These are phyloP conservation scores for Platycheirus albimanus DNA, from an alignment of 2,888 invertebrate species.

Conservation along the genomic window DNA sequence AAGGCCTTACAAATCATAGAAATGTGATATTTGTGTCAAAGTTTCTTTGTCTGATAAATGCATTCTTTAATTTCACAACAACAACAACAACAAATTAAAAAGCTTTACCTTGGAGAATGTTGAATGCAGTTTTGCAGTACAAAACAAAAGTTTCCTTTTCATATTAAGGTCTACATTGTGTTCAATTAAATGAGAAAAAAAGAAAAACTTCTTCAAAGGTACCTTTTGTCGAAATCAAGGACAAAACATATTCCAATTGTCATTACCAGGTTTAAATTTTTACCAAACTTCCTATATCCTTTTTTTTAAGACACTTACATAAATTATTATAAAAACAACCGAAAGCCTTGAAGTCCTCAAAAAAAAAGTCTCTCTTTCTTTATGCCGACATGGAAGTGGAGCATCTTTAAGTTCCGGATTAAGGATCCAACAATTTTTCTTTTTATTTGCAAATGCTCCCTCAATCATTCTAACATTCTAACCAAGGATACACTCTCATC, in stretches of 20 bases:
- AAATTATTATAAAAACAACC: not conserved
- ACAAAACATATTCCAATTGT: slow-evolving; percentile 18
- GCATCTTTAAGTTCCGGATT: not conserved
- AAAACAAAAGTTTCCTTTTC: not conserved
- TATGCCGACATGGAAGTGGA: not conserved
- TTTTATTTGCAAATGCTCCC: slow-evolving; percentile 4
- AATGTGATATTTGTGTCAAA: slow-evolving; percentile 9
- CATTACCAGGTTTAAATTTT: slow-evolving; percentile 8
- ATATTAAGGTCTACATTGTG: slow-evolving; percentile 15
- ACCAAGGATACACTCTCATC: not conserved
- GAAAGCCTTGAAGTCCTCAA: too few relatives aligned
- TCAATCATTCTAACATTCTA: slow-evolving; percentile 16
- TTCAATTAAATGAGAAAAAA: not conserved
- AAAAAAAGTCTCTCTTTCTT: too few relatives aligned
- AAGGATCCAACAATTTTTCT: not conserved
- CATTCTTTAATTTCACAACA: slow-evolving; percentile 17
- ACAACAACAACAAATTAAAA: not conserved
- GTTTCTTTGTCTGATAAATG: not conserved
- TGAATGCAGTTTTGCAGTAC: not conserved
- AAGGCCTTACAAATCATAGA: slow-evolving; percentile 1
- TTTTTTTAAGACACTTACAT: not conserved
- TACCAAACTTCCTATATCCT: not conserved
- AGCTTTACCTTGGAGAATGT: not conserved
- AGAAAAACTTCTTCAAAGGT: slow-evolving; percentile 2
- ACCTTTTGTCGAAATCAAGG: not conserved